phyloP scores from a whole-genome alignment of 1,140 invertebrate genomes.

The Leptestheria dahalacensis region DNA sequence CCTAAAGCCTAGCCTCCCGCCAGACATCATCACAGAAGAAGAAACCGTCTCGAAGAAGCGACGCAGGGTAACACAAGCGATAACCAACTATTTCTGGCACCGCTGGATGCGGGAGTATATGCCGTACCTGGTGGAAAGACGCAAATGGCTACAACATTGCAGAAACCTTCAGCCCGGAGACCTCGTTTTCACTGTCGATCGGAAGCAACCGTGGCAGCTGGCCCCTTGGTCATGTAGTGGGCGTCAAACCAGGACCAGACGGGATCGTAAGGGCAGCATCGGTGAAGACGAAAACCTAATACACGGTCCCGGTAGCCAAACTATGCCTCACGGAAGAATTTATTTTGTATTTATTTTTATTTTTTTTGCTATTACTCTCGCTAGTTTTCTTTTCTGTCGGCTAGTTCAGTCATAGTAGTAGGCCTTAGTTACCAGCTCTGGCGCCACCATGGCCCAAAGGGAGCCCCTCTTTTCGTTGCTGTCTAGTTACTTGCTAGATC shows the following conservation, averaged over 20 bases:
- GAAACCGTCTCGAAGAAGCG: background rate
- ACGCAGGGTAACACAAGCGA: constrained; percentile 14
- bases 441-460: too few species aligned
- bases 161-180: background rate
- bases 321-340: constrained; percentile 1
- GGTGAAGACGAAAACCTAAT: background rate
- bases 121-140: background rate
- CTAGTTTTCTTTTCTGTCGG: too few species aligned
- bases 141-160: background rate
- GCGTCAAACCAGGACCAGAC: background rate
- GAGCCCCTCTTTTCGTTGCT: too few species aligned
- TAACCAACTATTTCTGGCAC: constrained; percentile 15
- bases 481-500: too few species aligned
- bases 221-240: background rate
- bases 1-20: background rate
- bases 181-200: constrained; percentile 3
- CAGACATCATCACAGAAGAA: background rate
- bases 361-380: too few species aligned
- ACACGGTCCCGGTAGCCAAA: background rate
- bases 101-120: constrained; percentile 15
- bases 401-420: too few species aligned
- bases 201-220: background rate
- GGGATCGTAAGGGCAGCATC: constrained; percentile 1
- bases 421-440: too few species aligned
- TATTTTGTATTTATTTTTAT: too few species aligned